Evolutionary conservation across 1,140 invertebrate species (phyloP), one percentile per base, ranked within the genome.

Genomic region (Cardiocondyla obscurior): DNA sequence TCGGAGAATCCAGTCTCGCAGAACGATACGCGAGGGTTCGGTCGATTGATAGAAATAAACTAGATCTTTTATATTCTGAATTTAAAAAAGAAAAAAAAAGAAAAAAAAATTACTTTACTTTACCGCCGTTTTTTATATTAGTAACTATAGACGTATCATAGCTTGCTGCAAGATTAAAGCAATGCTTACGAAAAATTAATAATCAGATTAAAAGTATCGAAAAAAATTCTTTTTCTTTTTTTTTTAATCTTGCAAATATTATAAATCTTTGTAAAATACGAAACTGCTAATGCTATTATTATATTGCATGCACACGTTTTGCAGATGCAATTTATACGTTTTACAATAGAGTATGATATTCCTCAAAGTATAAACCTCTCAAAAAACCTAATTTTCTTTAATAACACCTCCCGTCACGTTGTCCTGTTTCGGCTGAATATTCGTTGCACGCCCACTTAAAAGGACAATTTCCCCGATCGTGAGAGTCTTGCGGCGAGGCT

Each of bases 401-500:
- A 53, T 79, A 65, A 79, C 39, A 60, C 44, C 57, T 53, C 22
- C 60, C 30, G 62, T 53, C 74, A 30, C 16, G 46, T 44, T 49
- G 55, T 79, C 46, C 46, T 53, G 60, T 67, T 67, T 67, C 46
- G 60, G 60, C 42, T 64, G 33, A 39, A 51, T 55, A 67, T 57
- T 53, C 62, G 33, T 19, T 36, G 60, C 58, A 39, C 60, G 60
- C 33, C 33, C 46, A 28, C 74, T 79, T 67, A 67, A 79, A 79
- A 67, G 44, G 74, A 79, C 74, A 67, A 79, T 79, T 79, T 67
- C 60, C 58, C 46, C 62, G 46, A 79, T 79, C 74, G 46, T 67
- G 62, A 79, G 74, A 79, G 60, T 67, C 74, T 79, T 53, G 33
- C 53, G 49, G n/a, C 44, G 60, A 30, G 28, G 60, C 46, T 53